Percentiles rank a stretch among this genome's conserved stretches.
These are phyloP conservation scores for Acronicta leporina DNA, from an alignment of 2,888 invertebrate genomes.

Conservation along the genomic window DNA sequence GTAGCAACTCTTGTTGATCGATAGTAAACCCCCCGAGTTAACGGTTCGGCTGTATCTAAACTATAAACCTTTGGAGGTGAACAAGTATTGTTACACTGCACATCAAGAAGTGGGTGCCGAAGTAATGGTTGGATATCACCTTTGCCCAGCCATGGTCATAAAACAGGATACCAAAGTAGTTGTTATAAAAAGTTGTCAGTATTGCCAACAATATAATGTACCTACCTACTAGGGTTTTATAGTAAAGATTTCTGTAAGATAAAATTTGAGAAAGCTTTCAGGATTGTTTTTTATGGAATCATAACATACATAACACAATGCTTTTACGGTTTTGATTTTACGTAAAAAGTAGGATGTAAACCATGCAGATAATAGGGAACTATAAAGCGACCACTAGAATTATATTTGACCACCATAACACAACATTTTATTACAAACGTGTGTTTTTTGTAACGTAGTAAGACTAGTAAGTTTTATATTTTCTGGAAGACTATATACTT, in stretches of 20 bases:
- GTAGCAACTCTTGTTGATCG: slow-evolving; percentile 8
- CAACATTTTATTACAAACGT: no score
- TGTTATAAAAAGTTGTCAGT: slow-evolving; percentile 36
- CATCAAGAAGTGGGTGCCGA: slow-evolving; percentile 29
- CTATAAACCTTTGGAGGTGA: slow-evolving; percentile 29
- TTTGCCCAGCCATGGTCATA: slow-evolving; percentile 44
- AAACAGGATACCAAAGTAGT: slow-evolving; percentile 42
- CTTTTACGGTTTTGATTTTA: slow-evolving; percentile 27
- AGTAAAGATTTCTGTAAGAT: slow-evolving; percentile 32
- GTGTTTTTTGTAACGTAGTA: no score
- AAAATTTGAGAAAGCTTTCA: slow-evolving; percentile 30
- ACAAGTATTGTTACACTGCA: slow-evolving; percentile 22
- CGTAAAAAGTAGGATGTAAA: slow-evolving; percentile 8
- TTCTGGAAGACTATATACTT: no score
- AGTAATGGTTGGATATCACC: slow-evolving; percentile 30
- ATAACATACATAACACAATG: slow-evolving; percentile 23
- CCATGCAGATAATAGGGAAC: not conserved
- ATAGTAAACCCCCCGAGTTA: slow-evolving; percentile 15
- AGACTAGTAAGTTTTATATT: no score
- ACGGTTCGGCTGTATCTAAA: slow-evolving; percentile 17
- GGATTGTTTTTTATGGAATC: slow-evolving; percentile 42
- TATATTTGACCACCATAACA: no score
- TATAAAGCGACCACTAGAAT: not conserved
- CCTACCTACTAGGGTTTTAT: slow-evolving; percentile 39
- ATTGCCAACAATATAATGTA: slow-evolving; percentile 35